Evolutionary conservation across 2,797 vertebrate species (phyloP).

Genomic region (Channallabes apus): DNA sequence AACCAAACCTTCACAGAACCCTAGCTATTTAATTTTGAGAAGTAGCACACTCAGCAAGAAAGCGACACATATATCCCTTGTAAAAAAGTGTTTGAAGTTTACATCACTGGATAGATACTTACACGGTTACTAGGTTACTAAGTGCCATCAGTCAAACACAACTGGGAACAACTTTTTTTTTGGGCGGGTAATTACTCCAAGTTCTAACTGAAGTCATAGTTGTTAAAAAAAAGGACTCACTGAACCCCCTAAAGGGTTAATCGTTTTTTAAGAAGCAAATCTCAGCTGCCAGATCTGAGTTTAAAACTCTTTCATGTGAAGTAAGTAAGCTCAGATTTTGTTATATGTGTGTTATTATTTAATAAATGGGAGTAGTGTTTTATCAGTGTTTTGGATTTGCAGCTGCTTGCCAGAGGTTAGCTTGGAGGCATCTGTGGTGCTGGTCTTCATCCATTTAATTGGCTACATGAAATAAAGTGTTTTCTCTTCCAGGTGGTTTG

Average conservation of each 20-base stretch:
- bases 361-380: slow-evolving; percentile 42
- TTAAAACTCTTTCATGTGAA: neutral
- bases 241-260: slow-evolving; percentile 1
- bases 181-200: too few species aligned
- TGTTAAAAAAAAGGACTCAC: neutral
- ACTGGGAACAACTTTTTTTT: too few species aligned
- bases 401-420: slow-evolving; percentile 37
- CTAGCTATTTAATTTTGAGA: too few species aligned
- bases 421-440: slow-evolving; percentile 42
- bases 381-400: slow-evolving; percentile 35
- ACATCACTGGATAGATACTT: too few species aligned
- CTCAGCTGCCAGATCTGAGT: neutral
- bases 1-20: too few species aligned
- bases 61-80: too few species aligned
- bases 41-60: too few species aligned
- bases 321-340: slow-evolving; percentile 20
- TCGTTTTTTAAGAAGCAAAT: neutral
- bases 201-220: neutral
- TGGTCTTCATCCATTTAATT: slow-evolving; percentile 41
- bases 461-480: slow-evolving; percentile 41
- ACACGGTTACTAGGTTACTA: too few species aligned
- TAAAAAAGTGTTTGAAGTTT: too few species aligned
- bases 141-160: too few species aligned
- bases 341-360: slow-evolving; percentile 36
- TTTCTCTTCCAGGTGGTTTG: slow-evolving; percentile 52